Evolutionary conservation across 1,140 invertebrate species (phyloP), one percentile per base, ranked within the genome.

Genomic region (Bilobella aurantiaca): DNA sequence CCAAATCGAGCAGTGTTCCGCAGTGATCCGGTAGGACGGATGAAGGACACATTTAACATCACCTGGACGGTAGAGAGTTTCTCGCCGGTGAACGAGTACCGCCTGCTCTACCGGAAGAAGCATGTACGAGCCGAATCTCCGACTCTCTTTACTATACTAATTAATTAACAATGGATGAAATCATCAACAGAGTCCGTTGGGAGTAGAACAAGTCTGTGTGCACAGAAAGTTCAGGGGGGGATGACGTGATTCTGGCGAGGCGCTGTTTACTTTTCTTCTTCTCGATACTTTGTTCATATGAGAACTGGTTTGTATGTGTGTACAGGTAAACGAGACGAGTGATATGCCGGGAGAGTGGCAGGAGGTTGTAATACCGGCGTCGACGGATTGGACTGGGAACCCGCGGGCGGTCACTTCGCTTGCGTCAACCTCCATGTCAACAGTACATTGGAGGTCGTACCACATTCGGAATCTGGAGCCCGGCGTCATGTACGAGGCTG

Each of bases 341-440:
- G 84, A 86, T 74, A 82, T 83, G 74, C 84, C 84, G 0, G 85
- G 85, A 0, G 82, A 84, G 64, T 88, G 86, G 86, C 85, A 87
- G 69, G 86, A 87, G 73, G 82, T 85, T n/a, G 81, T 84, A 34
- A 74, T 84, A 31, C 81, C 82, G 12, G 80, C 82, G 74, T 58
- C 64, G 58, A 32, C 59, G 64, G 14, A 66, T 65, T 37, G 31
- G 57, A 29, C 16, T 53, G 14, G 29, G 58, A 29, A 42, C 62
- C 63, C 65, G 18, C n/a, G 68, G 30, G 64, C 64, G 5, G 32
- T 65, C 18, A 21, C 63, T 12, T 61, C 64, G 2, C 18, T 69
- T 8, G 32, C 73, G 16, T 23, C 49, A 18, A 76, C 79, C 64
- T 75, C 77, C 37, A 77, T 79, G 64, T 79, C 79, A 28, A 75